Evolutionary conservation across 2,888 invertebrate genomes (phyloP).

Genomic region (Meliscaeva auricollis): DNA sequence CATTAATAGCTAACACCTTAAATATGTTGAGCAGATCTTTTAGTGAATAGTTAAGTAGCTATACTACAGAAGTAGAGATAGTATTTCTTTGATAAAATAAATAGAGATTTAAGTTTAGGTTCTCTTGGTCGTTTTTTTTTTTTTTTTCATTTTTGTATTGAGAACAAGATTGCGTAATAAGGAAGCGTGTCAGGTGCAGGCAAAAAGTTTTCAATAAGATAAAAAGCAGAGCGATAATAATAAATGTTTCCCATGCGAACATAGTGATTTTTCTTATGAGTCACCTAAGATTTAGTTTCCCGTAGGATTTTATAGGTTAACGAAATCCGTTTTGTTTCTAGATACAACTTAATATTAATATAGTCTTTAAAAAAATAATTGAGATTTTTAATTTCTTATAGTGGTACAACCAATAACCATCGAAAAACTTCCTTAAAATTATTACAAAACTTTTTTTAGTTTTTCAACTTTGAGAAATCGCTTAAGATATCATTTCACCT

Average conservation of each 20-base stretch:
- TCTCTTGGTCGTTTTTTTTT: neutral
- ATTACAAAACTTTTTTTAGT: too few relatives aligned
- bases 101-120: neutral
- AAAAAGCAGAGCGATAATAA: neutral
- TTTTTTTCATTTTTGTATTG: neutral
- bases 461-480: too few relatives aligned
- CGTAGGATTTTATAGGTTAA: too few relatives aligned
- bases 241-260: neutral
- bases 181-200: neutral
- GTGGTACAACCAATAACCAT: too few relatives aligned
- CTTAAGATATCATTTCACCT: too few relatives aligned
- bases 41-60: slow-evolving; percentile 21
- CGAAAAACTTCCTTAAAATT: too few relatives aligned
- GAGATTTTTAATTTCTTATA: too few relatives aligned
- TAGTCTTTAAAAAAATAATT: too few relatives aligned
- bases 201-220: neutral
- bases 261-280: neutral
- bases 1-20: slow-evolving; percentile 66
- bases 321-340: too few relatives aligned
- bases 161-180: slow-evolving; percentile 14
- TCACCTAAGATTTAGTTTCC: too few relatives aligned
- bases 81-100: neutral
- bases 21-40: slow-evolving; percentile 36
- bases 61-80: neutral
- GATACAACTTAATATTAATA: too few relatives aligned